Base-by-base conservation (phyloP, 2,113 vertebrate genomes). In the Sander vitreus region DNA sequence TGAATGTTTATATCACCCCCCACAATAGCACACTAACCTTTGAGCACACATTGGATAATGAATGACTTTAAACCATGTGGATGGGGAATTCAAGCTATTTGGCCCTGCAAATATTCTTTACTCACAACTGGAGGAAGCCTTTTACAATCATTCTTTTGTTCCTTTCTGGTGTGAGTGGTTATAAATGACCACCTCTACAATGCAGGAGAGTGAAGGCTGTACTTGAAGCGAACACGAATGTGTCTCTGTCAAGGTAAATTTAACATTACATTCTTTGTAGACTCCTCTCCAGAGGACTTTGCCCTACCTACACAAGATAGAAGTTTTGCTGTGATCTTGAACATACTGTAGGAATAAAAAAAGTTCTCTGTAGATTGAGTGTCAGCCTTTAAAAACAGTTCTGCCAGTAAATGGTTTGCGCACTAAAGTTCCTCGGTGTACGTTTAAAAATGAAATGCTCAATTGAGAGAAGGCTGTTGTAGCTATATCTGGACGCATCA, bases 1-100 rank as follows among this genome's bases (percentile, higher is more conserved):
- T 95, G 87, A 94, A 94, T 95, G 93, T 90, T 95, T 93, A 91
- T 89, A 93, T 90, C 88, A 74, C 86, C 80, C 82, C 72, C 78
- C 47, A 79, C 78, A 85, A 88, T 76, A 83, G 90, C 90, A 89
- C 76, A 76, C 89, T 95, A 94, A 95, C 92, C 93, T 95, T 95
- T 95, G 89, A 94, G 87, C 87, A 95, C 95, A 94, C 95, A 97
- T 93, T 84, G 86, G 85, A 92, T 97, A 97, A 97, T 96, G 95
- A 97, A 96, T 93, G 55, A 92, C 90, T 90, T 91, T 89, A 95
- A 89, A 96, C 93, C 94, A 43, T 93, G 95, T 94, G 95, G 93
- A 84, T 94, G 93, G 95, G 95, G 94, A 96, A 96, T 97, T 95
- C 83, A 87, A 90, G 92, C 93, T 93, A 95, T 97, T 97, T 96